phyloP scores from a whole-genome alignment of 2,888 invertebrate species.

The Neocrepidodera transversa region DNA sequence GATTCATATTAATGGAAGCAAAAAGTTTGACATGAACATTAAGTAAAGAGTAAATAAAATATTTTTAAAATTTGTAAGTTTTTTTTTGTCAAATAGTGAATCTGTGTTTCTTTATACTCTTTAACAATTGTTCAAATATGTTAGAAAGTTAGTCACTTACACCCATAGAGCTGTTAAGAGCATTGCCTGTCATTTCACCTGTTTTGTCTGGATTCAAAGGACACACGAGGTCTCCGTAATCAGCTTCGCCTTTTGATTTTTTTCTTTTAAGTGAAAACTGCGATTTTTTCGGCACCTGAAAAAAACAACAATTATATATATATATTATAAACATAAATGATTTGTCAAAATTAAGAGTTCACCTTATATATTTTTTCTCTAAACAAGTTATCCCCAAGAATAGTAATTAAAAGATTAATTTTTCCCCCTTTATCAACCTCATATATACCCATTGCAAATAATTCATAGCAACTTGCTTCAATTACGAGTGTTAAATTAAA shows the following conservation, averaged over 20 bases:
- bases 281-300: constrained; percentile 81
- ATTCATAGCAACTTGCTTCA: background rate
- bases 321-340: too few relatives aligned
- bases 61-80: background rate
- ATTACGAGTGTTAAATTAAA: too few relatives aligned
- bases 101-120: background rate
- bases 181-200: constrained; percentile 61
- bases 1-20: constrained; percentile 17
- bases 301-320: too few relatives aligned
- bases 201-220: constrained; percentile 69
- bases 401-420: too few relatives aligned
- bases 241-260: constrained; percentile 84
- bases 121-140: constrained; percentile 17
- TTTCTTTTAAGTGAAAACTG: constrained; percentile 86
- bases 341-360: too few relatives aligned
- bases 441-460: too few relatives aligned
- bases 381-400: too few relatives aligned
- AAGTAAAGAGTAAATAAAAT: constrained; percentile 4
- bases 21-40: constrained; percentile 8
- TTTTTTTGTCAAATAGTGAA: background rate
- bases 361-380: too few relatives aligned
- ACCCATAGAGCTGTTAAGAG: constrained; percentile 60
- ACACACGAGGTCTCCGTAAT: constrained; percentile 86
- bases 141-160: constrained; percentile 62
- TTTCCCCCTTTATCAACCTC: too few relatives aligned